A percentile compares a stretch with the other conserved stretches of the same genome.
These are phyloP conservation scores for Gallinago nigripennis DNA, from an alignment of 2,797 vertebrate genomes.

Conservation along the genomic window DNA sequence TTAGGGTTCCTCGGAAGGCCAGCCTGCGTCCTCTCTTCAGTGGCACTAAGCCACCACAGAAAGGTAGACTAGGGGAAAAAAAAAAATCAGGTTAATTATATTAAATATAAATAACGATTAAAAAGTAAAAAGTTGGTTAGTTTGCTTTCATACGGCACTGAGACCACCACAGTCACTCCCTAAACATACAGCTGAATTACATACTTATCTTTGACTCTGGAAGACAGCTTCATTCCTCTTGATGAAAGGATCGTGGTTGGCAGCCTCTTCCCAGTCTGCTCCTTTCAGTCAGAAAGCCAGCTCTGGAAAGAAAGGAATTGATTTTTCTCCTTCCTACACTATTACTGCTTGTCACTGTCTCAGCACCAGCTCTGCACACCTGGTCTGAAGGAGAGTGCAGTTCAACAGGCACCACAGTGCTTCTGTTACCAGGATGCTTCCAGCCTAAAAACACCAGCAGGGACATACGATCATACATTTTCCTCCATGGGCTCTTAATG, in stretches of 20 bases:
- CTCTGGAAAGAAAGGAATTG: background rate
- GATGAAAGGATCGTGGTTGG: accelerated
- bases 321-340: background rate
- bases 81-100: background rate
- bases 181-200: background rate
- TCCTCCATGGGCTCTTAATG: background rate
- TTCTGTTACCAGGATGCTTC: background rate
- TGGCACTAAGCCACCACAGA: background rate
- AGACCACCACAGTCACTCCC: background rate
- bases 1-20: background rate
- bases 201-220: background rate
- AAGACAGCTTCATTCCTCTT: background rate
- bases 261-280: background rate
- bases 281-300: background rate
- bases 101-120: background rate
- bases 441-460: background rate
- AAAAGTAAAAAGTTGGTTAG: background rate
- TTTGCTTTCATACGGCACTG: background rate
- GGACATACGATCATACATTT: background rate
- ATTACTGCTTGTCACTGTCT: background rate
- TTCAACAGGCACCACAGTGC: background rate
- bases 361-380: background rate
- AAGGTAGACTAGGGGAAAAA: background rate
- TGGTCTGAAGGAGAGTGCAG: background rate
- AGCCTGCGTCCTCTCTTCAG: background rate